These are phyloP conservation scores for Cantharis rufa DNA, from an alignment of 2,888 invertebrate genomes.

Conservation along the genomic window DNA sequence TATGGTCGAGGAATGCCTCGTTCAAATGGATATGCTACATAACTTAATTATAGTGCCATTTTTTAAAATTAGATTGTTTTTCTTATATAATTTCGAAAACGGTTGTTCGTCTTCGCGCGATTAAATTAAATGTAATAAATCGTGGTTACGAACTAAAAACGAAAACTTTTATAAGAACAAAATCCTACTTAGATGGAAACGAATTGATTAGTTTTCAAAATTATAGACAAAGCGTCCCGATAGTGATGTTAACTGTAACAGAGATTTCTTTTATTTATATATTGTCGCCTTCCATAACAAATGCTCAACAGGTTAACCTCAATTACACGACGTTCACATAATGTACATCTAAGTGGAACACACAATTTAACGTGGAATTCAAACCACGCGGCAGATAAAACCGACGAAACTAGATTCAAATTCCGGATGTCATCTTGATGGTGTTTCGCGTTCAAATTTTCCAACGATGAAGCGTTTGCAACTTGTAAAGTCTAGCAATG, in stretches of 20 bases:
- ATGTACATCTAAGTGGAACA: neutral
- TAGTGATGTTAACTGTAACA: neutral
- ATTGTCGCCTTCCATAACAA: neutral
- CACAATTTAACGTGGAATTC: neutral
- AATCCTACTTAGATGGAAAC: neutral
- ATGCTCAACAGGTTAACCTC: neutral
- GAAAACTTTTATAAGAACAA: neutral
- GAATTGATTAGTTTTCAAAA: neutral
- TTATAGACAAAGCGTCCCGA: neutral
- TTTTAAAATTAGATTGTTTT: neutral
- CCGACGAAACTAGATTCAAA: neutral
- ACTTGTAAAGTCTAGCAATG: neutral
- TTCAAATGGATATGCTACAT: neutral
- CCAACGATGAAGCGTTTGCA: neutral
- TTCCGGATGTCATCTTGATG: neutral
- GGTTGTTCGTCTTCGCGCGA: neutral
- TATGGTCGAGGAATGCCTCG: too few relatives aligned
- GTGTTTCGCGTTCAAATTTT: neutral
- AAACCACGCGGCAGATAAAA: neutral
- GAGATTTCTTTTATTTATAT: neutral
- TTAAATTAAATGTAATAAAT: neutral
- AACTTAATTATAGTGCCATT: neutral
- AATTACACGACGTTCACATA: neutral
- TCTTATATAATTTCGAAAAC: neutral
- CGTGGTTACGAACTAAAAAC: neutral